Conservation (phyloP, 2,113 vertebrate species). For the Spizaetus ornatus region DNA sequence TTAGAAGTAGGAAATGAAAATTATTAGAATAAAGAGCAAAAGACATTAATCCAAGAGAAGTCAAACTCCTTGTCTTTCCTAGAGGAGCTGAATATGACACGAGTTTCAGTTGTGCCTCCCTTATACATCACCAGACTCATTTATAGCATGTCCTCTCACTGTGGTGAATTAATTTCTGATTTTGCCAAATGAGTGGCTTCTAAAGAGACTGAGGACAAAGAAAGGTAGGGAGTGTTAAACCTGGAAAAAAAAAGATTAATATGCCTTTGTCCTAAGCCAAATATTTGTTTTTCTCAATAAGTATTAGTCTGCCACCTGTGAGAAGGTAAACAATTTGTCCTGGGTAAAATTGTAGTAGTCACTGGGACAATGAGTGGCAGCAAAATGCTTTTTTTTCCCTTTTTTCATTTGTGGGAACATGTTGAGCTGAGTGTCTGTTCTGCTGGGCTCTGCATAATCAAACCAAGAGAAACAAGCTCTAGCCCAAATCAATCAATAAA, state of each 20-base stretch:
- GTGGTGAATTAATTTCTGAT: neutral
- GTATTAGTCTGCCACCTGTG: neutral
- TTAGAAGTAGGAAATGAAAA: neutral
- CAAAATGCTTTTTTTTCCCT: neutral
- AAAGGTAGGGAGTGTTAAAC: neutral
- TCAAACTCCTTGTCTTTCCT: neutral
- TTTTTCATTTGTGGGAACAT: neutral
- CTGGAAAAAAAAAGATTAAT: neutral
- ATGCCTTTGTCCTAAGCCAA: neutral
- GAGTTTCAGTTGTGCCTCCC: neutral
- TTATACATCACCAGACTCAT: neutral
- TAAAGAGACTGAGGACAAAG: neutral
- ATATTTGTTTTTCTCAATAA: neutral
- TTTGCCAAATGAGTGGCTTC: neutral
- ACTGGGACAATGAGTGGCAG: neutral
- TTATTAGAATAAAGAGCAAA: neutral
- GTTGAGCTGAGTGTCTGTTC: neutral
- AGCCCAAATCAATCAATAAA: neutral
- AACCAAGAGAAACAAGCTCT: neutral
- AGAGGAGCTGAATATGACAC: neutral
- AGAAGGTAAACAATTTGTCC: neutral
- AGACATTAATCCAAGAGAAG: neutral
- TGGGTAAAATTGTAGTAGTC: neutral
- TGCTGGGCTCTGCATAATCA: neutral
- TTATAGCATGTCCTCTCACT: neutral